Conservation (phyloP, 2,113 vertebrate species). For the Cochlearius cochlearius region DNA sequence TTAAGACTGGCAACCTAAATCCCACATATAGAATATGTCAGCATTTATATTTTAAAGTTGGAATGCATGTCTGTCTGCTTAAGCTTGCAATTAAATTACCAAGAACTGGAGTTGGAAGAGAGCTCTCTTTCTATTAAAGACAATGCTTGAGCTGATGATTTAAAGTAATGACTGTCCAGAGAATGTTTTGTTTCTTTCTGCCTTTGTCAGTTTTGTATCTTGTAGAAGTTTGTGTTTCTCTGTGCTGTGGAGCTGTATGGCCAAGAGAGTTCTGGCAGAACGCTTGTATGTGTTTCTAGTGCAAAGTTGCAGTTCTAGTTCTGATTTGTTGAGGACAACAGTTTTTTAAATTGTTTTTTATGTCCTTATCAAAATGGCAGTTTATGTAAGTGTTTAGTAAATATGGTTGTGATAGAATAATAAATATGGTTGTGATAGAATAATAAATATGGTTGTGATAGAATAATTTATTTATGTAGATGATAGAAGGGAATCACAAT, state of each 20-base stretch:
- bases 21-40: neutral
- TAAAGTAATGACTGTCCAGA: neutral
- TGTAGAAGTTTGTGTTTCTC: neutral
- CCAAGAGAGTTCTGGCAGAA: neutral
- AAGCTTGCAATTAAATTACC: constrained; percentile 3
- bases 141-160: neutral
- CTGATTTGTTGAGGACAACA: neutral
- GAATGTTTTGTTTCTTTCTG: neutral
- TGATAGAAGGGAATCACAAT: neutral
- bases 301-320: neutral
- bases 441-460: neutral
- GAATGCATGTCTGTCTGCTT: neutral
- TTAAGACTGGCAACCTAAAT: constrained; percentile 31
- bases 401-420: neutral
- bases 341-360: neutral
- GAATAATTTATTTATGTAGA: neutral
- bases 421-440: neutral
- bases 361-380: neutral
- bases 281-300: neutral
- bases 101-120: neutral
- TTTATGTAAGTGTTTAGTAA: neutral
- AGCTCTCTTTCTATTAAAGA: neutral
- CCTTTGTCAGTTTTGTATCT: neutral
- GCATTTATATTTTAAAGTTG: constrained; percentile 21
- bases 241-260: neutral